phyloP scores from a whole-genome alignment of 2,113 vertebrate genomes.

The Butastur rufipennis region DNA sequence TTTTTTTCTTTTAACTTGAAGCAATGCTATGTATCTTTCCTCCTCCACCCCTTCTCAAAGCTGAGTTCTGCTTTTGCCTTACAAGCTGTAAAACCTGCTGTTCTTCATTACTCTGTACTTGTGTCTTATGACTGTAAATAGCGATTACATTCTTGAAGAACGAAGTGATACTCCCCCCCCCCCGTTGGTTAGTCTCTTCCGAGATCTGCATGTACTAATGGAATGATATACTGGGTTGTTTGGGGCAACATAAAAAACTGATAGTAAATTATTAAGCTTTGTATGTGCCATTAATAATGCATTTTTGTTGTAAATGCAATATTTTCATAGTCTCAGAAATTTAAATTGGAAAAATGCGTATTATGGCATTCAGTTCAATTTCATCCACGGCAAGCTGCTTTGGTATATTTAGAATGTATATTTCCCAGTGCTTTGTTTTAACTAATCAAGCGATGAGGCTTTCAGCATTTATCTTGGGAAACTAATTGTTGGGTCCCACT shows the following conservation, averaged over 20 bases:
- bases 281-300: background rate
- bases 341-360: background rate
- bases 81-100: background rate
- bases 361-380: background rate
- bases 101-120: background rate
- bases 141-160: background rate
- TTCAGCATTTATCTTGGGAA: background rate
- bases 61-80: background rate
- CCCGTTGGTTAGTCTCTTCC: background rate
- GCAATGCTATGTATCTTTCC: background rate
- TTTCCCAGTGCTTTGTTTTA: background rate
- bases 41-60: background rate
- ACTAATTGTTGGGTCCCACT: background rate
- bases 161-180: background rate
- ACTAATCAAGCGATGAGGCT: background rate
- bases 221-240: background rate
- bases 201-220: background rate
- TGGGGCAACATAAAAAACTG: background rate
- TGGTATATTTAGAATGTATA: background rate
- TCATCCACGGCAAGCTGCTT: background rate
- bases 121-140: background rate
- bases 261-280: background rate
- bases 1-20: background rate
- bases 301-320: slow-evolving; percentile 6
- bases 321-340: background rate